Percentiles rank a stretch among this genome's conserved stretches.
These are phyloP conservation scores for Drepana arcuata DNA, from an alignment of 1,140 invertebrate species.

Conservation along the genomic window DNA sequence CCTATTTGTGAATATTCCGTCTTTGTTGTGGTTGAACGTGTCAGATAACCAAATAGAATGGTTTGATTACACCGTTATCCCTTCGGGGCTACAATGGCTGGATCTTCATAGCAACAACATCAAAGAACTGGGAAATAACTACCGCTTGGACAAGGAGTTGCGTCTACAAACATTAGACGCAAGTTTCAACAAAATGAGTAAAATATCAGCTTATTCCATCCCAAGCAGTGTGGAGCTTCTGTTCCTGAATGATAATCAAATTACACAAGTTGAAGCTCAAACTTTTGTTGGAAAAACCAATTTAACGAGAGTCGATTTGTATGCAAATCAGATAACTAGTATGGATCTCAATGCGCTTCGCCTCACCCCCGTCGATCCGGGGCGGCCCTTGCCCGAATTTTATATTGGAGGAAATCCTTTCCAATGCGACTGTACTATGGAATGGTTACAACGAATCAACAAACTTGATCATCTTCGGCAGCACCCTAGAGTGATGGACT, in stretches of 20 bases:
- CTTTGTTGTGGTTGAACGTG: slow-evolving; percentile 90
- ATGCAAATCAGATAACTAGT: slow-evolving; percentile 86
- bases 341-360: slow-evolving; percentile 86
- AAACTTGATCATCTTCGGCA: slow-evolving; percentile 81
- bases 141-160: slow-evolving; percentile 78
- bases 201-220: slow-evolving; percentile 79
- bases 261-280: slow-evolving; percentile 83
- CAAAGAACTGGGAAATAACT: slow-evolving; percentile 84
- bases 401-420: slow-evolving; percentile 91
- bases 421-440: slow-evolving; percentile 90
- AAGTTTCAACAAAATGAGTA: slow-evolving; percentile 85
- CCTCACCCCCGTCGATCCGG: slow-evolving; percentile 79
- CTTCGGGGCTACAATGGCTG: slow-evolving; percentile 86
- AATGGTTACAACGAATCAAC: slow-evolving; percentile 90
- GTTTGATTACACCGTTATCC: slow-evolving; percentile 92
- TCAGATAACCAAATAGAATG: slow-evolving; percentile 91
- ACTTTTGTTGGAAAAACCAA: slow-evolving; percentile 89
- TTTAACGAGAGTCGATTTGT: slow-evolving; percentile 86
- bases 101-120: slow-evolving; percentile 93
- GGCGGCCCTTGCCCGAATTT: slow-evolving; percentile 83
- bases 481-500: slow-evolving; percentile 91
- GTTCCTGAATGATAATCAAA: slow-evolving; percentile 88
- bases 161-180: slow-evolving; percentile 84
- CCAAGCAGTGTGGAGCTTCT: slow-evolving; percentile 85
- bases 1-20: slow-evolving; percentile 86